These are phyloP conservation scores for Lycophotia porphyrea DNA, from an alignment of 2,888 invertebrate genomes.

Conservation along the genomic window DNA sequence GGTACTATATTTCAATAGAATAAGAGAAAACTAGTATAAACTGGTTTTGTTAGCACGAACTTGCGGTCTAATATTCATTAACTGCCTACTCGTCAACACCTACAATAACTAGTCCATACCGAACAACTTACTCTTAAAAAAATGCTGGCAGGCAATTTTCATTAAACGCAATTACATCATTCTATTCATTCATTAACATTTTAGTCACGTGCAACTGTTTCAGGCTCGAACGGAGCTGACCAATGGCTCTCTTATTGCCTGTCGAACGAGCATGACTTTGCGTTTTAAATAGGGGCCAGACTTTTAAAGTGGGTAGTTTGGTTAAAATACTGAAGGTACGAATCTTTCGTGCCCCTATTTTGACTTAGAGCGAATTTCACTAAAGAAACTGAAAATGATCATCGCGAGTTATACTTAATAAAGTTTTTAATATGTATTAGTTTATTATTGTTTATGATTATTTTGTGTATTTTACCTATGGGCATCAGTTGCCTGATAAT, in stretches of 20 bases:
- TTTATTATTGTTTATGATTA: no score
- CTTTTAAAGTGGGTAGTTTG: conserved; percentile 9
- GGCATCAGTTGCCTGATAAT: no score
- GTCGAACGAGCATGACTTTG: conserved; percentile 4
- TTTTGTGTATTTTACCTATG: no score
- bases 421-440: no score
- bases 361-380: not conserved
- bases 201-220: conserved; percentile 35
- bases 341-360: not conserved
- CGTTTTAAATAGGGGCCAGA: conserved; percentile 4
- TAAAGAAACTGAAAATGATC: not conserved
- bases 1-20: no score
- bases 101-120: not conserved
- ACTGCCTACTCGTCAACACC: not conserved
- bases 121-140: not conserved
- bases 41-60: not conserved
- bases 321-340: not conserved
- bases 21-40: not conserved
- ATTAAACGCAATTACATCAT: conserved; percentile 20
- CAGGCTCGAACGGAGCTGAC: conserved; percentile 6
- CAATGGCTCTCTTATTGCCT: conserved; percentile 28
- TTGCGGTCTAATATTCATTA: not conserved
- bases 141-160: conserved; percentile 15
- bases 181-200: conserved; percentile 34
- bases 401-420: no score